A percentile compares a stretch with the other conserved stretches of the same genome.
These are phyloP conservation scores for Ctenomys sociabilis DNA, from an alignment of 2,113 vertebrate species.

Conservation along the genomic window DNA sequence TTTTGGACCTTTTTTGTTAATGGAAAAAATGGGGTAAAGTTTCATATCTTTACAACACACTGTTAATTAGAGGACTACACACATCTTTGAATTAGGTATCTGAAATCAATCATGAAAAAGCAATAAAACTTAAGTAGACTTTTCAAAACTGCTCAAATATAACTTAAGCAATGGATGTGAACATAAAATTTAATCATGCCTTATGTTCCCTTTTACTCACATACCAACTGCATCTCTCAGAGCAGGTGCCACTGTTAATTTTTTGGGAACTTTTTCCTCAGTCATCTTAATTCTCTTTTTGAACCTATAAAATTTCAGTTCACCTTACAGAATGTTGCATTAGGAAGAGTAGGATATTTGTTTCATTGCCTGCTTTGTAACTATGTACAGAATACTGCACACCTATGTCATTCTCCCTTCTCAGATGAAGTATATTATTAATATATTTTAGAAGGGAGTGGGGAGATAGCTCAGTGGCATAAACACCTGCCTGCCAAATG, in stretches of 20 bases:
- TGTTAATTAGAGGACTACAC: conserved; percentile 24
- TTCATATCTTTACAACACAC: conserved; percentile 14
- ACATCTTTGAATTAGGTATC: neutral
- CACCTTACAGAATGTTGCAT: neutral
- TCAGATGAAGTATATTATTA: neutral
- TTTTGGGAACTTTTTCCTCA: neutral
- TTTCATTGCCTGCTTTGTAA: neutral
- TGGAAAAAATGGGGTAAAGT: conserved; percentile 8
- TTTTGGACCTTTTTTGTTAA: conserved; percentile 25
- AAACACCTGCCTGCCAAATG: too few species aligned
- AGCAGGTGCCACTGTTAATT: too few species aligned
- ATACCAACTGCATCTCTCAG: neutral
- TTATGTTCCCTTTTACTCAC: fast-evolving
- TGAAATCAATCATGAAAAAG: neutral
- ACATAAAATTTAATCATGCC: neutral
- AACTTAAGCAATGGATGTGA: neutral
- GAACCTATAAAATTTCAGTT: neutral
- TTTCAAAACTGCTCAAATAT: neutral
- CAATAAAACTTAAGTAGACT: neutral
- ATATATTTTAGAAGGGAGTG: neutral
- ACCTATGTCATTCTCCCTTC: neutral
- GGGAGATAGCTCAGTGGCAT: too few species aligned
- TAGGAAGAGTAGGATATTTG: neutral
- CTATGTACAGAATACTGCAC: too few species aligned
- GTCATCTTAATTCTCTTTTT: neutral